Percentiles rank a stretch among this genome's conserved stretches.
These are phyloP conservation scores for Cardiocondyla obscurior DNA, from an alignment of 1,140 invertebrate species.

Conservation along the genomic window DNA sequence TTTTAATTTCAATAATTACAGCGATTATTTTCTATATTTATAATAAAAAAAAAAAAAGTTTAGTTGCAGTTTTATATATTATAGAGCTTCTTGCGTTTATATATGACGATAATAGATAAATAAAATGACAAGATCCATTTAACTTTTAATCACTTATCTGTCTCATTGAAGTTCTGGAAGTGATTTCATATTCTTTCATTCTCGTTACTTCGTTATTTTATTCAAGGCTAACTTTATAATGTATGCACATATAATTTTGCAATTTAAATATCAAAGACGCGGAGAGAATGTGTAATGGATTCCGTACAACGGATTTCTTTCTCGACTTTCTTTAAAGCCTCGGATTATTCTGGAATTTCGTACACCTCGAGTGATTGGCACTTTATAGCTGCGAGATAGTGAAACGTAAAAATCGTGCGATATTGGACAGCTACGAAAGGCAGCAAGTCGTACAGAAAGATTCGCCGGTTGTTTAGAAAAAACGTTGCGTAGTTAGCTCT, in stretches of 20 bases:
- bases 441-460: neutral
- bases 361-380: neutral
- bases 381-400: neutral
- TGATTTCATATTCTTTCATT: neutral
- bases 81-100: too few relatives aligned
- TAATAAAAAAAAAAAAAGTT: neutral
- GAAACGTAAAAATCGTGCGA: neutral
- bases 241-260: conserved; percentile 21
- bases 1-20: neutral
- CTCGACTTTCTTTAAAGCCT: neutral
- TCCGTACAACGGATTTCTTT: neutral
- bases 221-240: neutral
- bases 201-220: neutral
- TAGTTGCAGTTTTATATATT: neutral
- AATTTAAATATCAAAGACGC: conserved; percentile 20
- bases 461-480: neutral
- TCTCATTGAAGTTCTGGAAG: neutral
- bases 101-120: neutral
- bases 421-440: neutral
- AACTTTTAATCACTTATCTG: neutral
- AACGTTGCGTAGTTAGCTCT: neutral
- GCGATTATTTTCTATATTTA: neutral
- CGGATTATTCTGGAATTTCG: neutral
- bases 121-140: neutral
- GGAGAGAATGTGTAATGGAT: neutral